Base-by-base conservation (phyloP, 2,797 vertebrate genomes). In the Parauchenoglanis ngamensis region DNA sequence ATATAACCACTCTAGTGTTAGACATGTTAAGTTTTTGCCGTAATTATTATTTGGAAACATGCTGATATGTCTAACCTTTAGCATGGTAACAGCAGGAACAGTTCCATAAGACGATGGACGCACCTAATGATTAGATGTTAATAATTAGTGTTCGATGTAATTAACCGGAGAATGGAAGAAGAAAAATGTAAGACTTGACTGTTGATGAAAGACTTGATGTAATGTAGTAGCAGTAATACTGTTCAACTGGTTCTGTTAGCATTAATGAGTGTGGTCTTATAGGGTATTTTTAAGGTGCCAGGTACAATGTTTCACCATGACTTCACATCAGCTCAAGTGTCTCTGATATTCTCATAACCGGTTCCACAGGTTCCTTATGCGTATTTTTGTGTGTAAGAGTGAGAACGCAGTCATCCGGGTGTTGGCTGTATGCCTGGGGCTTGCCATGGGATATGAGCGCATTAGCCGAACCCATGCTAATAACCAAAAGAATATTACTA, bases 301-400 rank as follows among this genome's bases (percentile, higher is more conserved):
- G 56, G 49, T 56, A 31, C 84, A 76, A 13, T 25, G 59, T 67
- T 54, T 76, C 15, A 85, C 49, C 44, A 44, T 40, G 12, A 54
- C 44, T 46, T 78, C 40, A 57, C 63, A 79, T n/a, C 77, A 72
- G 85, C 68, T 86, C 85, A 61, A 57, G 77, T 86, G 77, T 49
- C 77, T 17, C 15, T 35, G 49, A 56, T 80, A 13, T 25, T 52
- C 35, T 77, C 46, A 19, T 49, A 84, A 79, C 87, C 76, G 65
- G 89, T 90, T 90, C 85, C 57, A 61, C 86, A 44, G 49, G 86
- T 81, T 78, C 70, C 35, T 85, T 63, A 17, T 68, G 59, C 35
- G 31, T 73, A 10, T 84, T 46, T 56, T 5, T 35, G 57, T 77
- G 46, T 31, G 11, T 72, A 15, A 28, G 46, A n/a, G 52, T 6